Percentiles rank a stretch among this genome's conserved stretches.
These are phyloP conservation scores for Tiliacea citrago DNA, from an alignment of 2,888 invertebrate genomes.

Conservation along the genomic window DNA sequence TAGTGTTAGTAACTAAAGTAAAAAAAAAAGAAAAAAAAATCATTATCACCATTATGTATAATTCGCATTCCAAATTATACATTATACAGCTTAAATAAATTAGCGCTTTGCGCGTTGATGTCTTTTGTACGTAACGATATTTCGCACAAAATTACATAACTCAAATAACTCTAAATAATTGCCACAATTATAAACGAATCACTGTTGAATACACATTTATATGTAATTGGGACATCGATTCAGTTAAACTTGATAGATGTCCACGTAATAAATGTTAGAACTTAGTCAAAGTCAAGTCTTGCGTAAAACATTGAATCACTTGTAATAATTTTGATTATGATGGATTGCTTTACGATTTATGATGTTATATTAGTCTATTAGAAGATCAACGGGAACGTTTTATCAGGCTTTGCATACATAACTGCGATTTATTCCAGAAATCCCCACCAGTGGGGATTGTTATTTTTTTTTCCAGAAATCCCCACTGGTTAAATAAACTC, in stretches of 20 bases:
- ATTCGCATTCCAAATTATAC: too few relatives aligned
- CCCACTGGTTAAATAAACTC: too few relatives aligned
- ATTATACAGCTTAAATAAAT: too few relatives aligned
- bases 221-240: conserved; percentile 46
- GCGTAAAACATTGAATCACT: conserved; percentile 22
- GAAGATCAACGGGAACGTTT: background rate
- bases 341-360: conserved; percentile 3
- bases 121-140: conserved; percentile 53
- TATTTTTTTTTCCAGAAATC: too few relatives aligned
- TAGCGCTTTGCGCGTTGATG: conserved; percentile 52
- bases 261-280: conserved; percentile 18
- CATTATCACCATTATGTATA: too few relatives aligned
- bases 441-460: too few relatives aligned
- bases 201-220: conserved; percentile 23
- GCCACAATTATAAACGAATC: conserved; percentile 37
- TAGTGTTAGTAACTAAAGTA: too few relatives aligned
- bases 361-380: background rate
- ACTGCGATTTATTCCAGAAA: too few relatives aligned
- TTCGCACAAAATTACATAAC: conserved; percentile 3
- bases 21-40: too few relatives aligned
- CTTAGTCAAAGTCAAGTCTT: conserved; percentile 44
- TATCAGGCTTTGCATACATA: background rate
- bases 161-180: conserved; percentile 40
- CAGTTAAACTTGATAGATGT: conserved; percentile 31
- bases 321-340: conserved; percentile 39